A percentile compares a stretch with the other conserved stretches of the same genome.
Evolutionary conservation across 2,888 invertebrate genomes (phyloP).

Genomic region (Tiliacea citrago): DNA sequence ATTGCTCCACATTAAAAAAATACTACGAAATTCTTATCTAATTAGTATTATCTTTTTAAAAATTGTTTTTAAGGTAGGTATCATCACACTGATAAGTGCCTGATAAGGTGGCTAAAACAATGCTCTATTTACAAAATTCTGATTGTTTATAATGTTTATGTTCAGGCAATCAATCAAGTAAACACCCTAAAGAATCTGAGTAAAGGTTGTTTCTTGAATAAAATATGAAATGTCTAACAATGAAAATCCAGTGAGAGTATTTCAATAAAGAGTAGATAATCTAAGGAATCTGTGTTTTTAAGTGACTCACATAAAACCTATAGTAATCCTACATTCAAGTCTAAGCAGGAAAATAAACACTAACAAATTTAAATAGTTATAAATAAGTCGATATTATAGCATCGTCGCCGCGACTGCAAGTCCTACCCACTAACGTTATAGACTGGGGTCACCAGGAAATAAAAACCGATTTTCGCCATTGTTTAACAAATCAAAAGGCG

Average conservation of each 20-base stretch:
- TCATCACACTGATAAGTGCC: conserved; percentile 40
- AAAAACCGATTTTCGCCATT: conserved; percentile 80
- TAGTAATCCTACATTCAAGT: conserved; percentile 23
- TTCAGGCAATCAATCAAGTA: not conserved
- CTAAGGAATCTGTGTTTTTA: conserved; percentile 3
- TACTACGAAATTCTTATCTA: conserved; percentile 12
- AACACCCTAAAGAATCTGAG: not conserved
- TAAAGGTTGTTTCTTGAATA: not conserved
- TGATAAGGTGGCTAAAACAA: conserved; percentile 49
- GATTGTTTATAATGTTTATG: conserved; percentile 54
- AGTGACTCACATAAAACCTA: conserved; percentile 25
- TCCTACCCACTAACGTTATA: conserved; percentile 43
- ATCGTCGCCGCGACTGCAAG: conserved; percentile 40
- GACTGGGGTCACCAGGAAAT: conserved; percentile 77
- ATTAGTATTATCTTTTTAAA: conserved; percentile 45
- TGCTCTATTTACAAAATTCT: conserved; percentile 56
- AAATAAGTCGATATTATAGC: conserved; percentile 41
- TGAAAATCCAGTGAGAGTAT: not conserved
- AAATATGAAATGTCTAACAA: conserved; percentile 5
- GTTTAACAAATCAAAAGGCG: conserved; percentile 79
- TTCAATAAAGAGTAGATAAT: conserved; percentile 4
- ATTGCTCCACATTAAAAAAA: conserved; percentile 31
- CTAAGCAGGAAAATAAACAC: conserved; percentile 54
- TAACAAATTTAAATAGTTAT: conserved; percentile 28
- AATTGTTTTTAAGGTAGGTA: conserved; percentile 26